Evolutionary conservation across 2,113 vertebrate genomes (phyloP).

Genomic region (Stercorarius parasiticus): DNA sequence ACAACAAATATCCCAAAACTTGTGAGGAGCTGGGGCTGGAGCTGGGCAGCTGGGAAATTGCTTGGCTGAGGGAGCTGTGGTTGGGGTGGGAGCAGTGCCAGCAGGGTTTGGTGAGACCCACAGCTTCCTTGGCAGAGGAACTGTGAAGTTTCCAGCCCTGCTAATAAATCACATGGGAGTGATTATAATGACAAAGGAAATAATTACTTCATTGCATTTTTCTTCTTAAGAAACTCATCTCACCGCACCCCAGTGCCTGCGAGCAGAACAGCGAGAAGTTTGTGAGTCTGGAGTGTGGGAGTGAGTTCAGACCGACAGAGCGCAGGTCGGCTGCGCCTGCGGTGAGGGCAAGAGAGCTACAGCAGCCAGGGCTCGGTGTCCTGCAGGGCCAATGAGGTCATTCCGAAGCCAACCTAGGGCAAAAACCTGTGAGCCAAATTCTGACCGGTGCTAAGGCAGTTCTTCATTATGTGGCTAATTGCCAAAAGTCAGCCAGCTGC

Average conservation of each 20-base stretch:
- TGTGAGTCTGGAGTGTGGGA: not conserved
- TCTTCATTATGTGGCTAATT: not conserved
- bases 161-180: not conserved
- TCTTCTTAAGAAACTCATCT: not conserved
- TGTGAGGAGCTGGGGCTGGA: not conserved
- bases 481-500: not conserved
- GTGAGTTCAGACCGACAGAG: not conserved
- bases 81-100: not conserved
- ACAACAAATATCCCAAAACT: not conserved
- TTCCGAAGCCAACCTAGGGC: not conserved
- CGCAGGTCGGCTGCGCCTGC: accelerated
- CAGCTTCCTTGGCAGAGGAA: not conserved
- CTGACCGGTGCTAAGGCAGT: not conserved
- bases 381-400: not conserved
- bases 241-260: not conserved
- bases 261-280: not conserved
- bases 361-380: not conserved
- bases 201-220: not conserved
- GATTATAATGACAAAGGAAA: constrained; percentile 36
- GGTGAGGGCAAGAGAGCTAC: not conserved
- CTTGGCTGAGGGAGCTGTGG: not conserved
- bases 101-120: not conserved
- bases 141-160: constrained; percentile 3
- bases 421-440: not conserved
- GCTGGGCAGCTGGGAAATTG: not conserved